Conservation (phyloP, 2,888 invertebrate species). For the Tupiocoris notatus region DNA sequence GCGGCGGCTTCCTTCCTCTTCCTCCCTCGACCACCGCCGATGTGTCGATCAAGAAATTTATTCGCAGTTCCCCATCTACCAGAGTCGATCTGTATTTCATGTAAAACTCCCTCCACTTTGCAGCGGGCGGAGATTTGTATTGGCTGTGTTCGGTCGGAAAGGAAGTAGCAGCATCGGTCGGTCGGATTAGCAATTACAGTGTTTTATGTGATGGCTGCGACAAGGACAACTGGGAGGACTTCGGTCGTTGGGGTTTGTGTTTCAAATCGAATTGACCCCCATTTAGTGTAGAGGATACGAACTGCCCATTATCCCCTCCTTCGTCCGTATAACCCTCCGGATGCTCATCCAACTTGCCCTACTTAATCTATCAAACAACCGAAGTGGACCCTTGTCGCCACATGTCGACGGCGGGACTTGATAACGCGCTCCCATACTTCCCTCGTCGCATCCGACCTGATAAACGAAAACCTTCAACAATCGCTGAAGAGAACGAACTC, state of each 20-base stretch:
- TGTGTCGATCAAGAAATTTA: background rate
- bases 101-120: background rate
- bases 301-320: conserved; percentile 21
- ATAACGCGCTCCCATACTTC: no score
- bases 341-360: background rate
- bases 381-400: background rate
- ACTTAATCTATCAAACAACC: background rate
- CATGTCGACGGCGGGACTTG: background rate
- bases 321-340: background rate
- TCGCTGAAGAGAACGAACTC: no score
- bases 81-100: background rate
- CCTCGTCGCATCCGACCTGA: no score
- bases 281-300: conserved; percentile 12
- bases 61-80: background rate
- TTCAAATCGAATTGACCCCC: conserved; percentile 40
- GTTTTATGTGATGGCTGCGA: conserved; percentile 11
- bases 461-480: no score
- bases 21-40: no score
- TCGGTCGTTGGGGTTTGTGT: conserved; percentile 29
- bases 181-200: conserved; percentile 32
- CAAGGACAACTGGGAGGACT: conserved; percentile 1
- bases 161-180: background rate
- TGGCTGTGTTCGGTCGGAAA: background rate
- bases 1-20: no score
- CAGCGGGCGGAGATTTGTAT: background rate